phyloP scores from a whole-genome alignment of 2,888 invertebrate species.

The Melinopterus prodromus region DNA sequence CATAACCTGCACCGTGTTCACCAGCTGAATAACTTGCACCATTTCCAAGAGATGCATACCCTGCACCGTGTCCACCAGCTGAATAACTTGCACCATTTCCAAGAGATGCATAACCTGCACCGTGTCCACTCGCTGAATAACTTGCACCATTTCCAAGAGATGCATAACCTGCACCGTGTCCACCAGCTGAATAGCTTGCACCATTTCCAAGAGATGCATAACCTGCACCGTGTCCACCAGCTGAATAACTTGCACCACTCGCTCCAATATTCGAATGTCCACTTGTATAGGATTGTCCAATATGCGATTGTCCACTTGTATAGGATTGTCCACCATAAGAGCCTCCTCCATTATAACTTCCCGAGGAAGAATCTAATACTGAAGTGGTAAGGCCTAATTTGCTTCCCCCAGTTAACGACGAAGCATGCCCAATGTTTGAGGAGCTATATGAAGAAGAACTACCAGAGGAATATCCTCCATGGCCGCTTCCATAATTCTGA shows the following conservation, averaged over 20 bases:
- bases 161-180: neutral
- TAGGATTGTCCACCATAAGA: slow-evolving; percentile 9
- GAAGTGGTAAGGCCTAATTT: neutral
- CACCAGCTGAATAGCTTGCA: neutral
- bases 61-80: neutral
- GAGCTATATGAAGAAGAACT: neutral
- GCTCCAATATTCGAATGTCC: neutral
- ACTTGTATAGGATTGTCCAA: neutral
- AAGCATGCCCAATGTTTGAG: neutral
- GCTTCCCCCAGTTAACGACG: slow-evolving; percentile 4
- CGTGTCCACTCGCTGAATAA: slow-evolving; percentile 6
- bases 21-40: too few species aligned
- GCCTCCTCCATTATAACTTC: slow-evolving; percentile 12
- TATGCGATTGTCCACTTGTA: neutral
- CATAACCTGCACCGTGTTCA: neutral
- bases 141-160: neutral
- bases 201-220: slow-evolving; percentile 6
- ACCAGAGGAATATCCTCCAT: neutral
- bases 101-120: slow-evolving; percentile 6
- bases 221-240: neutral
- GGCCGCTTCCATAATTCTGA: slow-evolving; percentile 10
- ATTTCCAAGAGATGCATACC: neutral
- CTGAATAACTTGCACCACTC: slow-evolving; percentile 5
- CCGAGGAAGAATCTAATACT: neutral
- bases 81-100: slow-evolving; percentile 8